Percentiles rank a stretch among this genome's conserved stretches.
These are phyloP conservation scores for Melanocharis versteri DNA, from an alignment of 2,113 vertebrate species.

Conservation along the genomic window DNA sequence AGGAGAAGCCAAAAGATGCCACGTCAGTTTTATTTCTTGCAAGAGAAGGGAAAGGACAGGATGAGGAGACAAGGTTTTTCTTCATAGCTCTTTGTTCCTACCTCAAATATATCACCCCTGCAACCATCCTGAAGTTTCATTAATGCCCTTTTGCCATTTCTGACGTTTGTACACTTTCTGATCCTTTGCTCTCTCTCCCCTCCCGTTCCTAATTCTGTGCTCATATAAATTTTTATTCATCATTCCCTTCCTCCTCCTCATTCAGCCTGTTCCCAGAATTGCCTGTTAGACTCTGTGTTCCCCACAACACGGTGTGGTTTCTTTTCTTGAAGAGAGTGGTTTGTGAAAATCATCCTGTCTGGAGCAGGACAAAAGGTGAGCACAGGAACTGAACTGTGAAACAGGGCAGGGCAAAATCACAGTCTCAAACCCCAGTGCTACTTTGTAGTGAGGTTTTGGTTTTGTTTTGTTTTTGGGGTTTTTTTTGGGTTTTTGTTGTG, in stretches of 20 bases:
- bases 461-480: no score
- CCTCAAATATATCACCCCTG: background rate
- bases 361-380: background rate
- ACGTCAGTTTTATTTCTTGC: background rate
- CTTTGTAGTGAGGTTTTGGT: background rate
- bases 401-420: background rate
- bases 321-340: background rate
- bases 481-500: no score
- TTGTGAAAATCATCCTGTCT: background rate
- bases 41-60: background rate
- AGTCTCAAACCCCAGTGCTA: background rate
- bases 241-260: background rate
- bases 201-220: fast-evolving
- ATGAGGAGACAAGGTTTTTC: background rate
- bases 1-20: background rate
- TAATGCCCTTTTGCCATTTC: background rate
- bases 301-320: background rate
- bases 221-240: background rate
- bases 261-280: background rate
- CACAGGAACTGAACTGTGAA: background rate
- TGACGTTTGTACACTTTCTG: background rate
- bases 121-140: background rate
- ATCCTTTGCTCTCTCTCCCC: background rate
- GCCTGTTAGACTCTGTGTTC: background rate
- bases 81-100: background rate